Evolutionary conservation across 2,113 vertebrate genomes (phyloP).

Genomic region (Ptilorrhoa leucosticta): DNA sequence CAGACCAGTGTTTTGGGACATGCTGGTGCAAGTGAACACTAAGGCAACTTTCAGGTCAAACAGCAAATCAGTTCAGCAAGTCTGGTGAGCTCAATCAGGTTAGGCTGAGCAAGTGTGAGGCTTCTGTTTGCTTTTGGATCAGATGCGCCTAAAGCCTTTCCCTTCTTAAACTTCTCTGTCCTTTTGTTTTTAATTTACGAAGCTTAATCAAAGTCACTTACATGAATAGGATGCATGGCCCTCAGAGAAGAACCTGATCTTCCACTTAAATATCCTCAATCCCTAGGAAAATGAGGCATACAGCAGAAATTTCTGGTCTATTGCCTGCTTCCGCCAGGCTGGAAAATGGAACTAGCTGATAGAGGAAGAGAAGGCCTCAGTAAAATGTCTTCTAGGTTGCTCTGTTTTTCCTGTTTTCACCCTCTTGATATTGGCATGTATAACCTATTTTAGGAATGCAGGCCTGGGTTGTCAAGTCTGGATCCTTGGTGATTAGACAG

Average conservation of each 20-base stretch:
- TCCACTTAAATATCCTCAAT: background rate
- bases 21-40: background rate
- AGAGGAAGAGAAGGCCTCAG: background rate
- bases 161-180: background rate
- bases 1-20: background rate
- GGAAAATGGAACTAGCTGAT: background rate
- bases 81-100: background rate
- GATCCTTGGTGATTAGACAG: background rate
- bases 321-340: background rate
- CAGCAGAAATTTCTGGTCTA: background rate
- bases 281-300: background rate
- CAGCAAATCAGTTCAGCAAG: background rate
- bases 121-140: conserved; percentile 5
- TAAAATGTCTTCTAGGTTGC: background rate
- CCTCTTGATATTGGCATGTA: background rate
- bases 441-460: background rate
- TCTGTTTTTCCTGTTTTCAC: background rate
- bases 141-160: background rate
- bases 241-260: background rate
- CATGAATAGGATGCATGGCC: background rate
- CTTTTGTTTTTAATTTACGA: background rate
- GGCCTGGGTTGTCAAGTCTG: background rate
- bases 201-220: background rate
- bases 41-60: conserved; percentile 1
- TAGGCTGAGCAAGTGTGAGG: background rate